Base-by-base conservation (phyloP, 2,113 vertebrate species). In the Vanacampus margaritifer region DNA sequence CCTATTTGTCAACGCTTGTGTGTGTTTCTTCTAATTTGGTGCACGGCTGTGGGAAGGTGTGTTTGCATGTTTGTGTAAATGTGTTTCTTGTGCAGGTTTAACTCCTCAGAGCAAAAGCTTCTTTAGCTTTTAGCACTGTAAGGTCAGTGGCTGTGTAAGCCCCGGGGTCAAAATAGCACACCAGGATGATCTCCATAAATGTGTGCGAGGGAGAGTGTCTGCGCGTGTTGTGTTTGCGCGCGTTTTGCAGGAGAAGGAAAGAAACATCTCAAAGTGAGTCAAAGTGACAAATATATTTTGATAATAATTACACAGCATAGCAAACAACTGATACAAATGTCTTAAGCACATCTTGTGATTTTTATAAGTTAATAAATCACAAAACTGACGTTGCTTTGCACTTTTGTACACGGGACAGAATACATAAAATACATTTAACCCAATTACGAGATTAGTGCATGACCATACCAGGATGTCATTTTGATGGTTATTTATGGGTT, bases 61-160 rank as follows among this genome's bases (percentile, higher is more conserved):
- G 65, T 69, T 28, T 75, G 68, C 53, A 65, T 72, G 57, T 64
- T 67, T 81, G 72, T 74, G 66, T 41, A 69, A 73, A 79, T 67
- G 64, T 61, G 46, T 60, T 51, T 71, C 64, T 65, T 76, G 69
- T 60, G 67, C 51, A 66, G 45, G n/a, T n/a, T 45, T 68, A 79
- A 71, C 48, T 56, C 66, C 69, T 71, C 54, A 78, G 82, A 76
- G 85, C 89, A 81, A 73, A 37, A 48, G 62, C 50, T 67, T 72
- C 11, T 85, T 83, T 91, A 89, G 86, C 89, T 91, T 89, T 91
- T 74, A 82, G 87, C 84, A 74, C 76, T 81, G 71, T 71, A 86
- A 89, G 94, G 93, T 95, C 92, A 94, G 87, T 66, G 43, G 76
- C 88, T 88, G 87, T 88, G 88, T 90, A 84, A 89, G 87, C 84